Conservation (phyloP, 2,113 vertebrate species). For the Siniperca knerii region DNA sequence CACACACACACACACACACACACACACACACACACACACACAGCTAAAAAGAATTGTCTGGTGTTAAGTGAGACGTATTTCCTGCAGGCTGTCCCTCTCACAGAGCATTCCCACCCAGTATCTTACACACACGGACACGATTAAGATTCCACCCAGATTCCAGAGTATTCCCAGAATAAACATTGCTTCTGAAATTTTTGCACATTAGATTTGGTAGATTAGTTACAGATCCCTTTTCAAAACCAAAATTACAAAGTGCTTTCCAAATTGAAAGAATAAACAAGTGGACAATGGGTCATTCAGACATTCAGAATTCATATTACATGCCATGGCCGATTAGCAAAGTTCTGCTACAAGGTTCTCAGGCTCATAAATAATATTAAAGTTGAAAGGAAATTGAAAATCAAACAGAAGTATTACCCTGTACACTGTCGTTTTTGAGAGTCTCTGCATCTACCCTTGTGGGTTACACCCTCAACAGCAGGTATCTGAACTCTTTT, state of each 20-base stretch:
- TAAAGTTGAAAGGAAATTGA: not conserved
- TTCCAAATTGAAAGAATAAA: not conserved
- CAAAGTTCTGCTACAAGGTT: not conserved
- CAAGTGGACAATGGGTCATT: not conserved
- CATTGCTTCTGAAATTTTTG: not conserved
- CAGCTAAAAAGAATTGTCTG: slow-evolving; percentile 46
- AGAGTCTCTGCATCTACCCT: not conserved
- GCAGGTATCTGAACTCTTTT: not conserved
- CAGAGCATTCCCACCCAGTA: slow-evolving; percentile 24
- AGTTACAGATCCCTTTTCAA: not conserved
- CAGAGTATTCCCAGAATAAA: slow-evolving; percentile 42
- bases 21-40: slow-evolving; percentile 1
- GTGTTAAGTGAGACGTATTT: slow-evolving; percentile 22
- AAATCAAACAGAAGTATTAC: not conserved
- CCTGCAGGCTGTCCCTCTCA: slow-evolving; percentile 9
- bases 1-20: slow-evolving; percentile 2
- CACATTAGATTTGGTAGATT: not conserved
- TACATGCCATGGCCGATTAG: too few species aligned
- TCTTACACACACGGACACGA: slow-evolving; percentile 30
- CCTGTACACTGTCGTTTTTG: not conserved
- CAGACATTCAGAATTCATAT: not conserved
- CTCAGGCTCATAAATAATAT: not conserved
- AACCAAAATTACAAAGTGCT: not conserved
- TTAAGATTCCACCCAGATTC: slow-evolving; percentile 53
- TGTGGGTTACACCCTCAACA: not conserved